These are phyloP conservation scores for Iphiclides podalirius DNA, from an alignment of 2,888 invertebrate genomes.

Conservation along the genomic window DNA sequence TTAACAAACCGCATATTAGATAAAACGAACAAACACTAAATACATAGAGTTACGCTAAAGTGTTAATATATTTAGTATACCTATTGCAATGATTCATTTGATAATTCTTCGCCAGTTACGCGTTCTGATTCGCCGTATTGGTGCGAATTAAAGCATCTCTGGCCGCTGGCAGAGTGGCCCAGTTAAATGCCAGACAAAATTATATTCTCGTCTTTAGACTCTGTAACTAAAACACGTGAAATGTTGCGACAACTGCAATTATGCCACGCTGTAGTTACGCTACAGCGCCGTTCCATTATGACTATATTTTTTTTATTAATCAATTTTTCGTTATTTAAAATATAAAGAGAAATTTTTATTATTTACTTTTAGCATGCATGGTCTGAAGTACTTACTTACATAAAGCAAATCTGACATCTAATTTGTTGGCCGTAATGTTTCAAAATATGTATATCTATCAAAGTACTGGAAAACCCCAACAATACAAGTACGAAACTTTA, in stretches of 20 bases:
- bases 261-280: neutral
- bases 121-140: conserved; percentile 17
- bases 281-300: neutral
- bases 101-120: conserved; percentile 14
- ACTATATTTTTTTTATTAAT: too few relatives aligned
- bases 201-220: conserved; percentile 12
- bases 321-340: too few relatives aligned
- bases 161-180: conserved; percentile 12
- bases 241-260: conserved; percentile 7
- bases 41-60: neutral
- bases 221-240: conserved; percentile 1
- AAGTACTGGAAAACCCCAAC: neutral
- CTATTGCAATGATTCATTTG: conserved; percentile 12
- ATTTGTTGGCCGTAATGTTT: too few relatives aligned
- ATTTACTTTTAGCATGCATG: too few relatives aligned
- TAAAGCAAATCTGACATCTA: too few relatives aligned
- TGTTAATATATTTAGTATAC: neutral
- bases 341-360: too few relatives aligned
- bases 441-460: too few relatives aligned
- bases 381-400: too few relatives aligned
- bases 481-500: neutral
- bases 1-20: too few relatives aligned
- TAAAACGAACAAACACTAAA: neutral
- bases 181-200: conserved; percentile 14
- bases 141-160: conserved; percentile 5